Percentiles rank a stretch among this genome's conserved stretches.
These are phyloP conservation scores for Corythoichthys haematopterus DNA, from an alignment of 2,113 vertebrate species.

Conservation along the genomic window DNA sequence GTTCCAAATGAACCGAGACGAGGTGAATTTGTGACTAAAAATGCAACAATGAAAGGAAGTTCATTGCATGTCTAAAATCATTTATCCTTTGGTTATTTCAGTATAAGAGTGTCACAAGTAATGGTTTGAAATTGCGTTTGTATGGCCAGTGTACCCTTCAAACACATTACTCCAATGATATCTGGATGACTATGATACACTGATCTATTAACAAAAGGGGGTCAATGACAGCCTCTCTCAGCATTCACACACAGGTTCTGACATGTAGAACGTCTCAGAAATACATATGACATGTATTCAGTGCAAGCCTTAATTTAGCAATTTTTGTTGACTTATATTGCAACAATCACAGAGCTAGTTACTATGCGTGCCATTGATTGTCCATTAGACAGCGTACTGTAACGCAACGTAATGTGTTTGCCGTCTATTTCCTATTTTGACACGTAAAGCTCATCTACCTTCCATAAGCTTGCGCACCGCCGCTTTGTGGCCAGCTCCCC, in stretches of 20 bases:
- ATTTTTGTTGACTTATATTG: background rate
- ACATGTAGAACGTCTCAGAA: background rate
- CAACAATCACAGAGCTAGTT: background rate
- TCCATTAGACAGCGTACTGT: background rate
- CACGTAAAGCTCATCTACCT: conserved; percentile 31
- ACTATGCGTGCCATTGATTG: background rate
- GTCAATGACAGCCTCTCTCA: background rate
- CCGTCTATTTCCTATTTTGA: no score
- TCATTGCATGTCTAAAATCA: background rate
- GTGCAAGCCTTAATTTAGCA: background rate
- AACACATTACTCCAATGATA: background rate
- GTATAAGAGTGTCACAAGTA: background rate
- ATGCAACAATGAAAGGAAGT: background rate
- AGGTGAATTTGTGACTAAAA: background rate
- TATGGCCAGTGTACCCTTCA: background rate
- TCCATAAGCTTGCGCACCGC: conserved; percentile 58
- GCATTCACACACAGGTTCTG: background rate
- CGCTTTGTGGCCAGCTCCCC: conserved; percentile 61
- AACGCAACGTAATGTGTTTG: background rate
- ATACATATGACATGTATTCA: background rate
- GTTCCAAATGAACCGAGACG: background rate
- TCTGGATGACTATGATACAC: background rate
- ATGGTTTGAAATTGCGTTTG: background rate
- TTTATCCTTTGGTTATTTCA: background rate
- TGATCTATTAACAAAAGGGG: background rate